Evolutionary conservation across 2,797 vertebrate species (phyloP).

Genomic region (Peromyscus eremicus): DNA sequence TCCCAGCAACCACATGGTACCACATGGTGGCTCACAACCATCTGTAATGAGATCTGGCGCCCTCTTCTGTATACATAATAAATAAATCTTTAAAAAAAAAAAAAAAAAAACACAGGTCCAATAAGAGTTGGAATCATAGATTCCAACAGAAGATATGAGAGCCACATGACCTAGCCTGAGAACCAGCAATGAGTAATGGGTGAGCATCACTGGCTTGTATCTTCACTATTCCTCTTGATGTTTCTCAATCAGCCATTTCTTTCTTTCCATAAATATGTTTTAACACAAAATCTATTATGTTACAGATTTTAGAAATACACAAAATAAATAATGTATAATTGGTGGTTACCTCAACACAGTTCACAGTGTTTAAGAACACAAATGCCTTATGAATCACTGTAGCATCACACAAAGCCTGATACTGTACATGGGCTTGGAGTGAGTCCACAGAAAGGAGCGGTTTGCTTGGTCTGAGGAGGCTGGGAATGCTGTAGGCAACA

Average conservation of each 20-base stretch:
- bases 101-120: background rate
- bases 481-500: background rate
- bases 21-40: too few relatives aligned
- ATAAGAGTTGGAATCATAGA: background rate
- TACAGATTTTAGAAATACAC: background rate
- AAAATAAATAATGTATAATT: background rate
- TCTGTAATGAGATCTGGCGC: too few relatives aligned
- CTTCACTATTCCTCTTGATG: background rate
- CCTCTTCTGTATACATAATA: too few relatives aligned
- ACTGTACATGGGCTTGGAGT: too few relatives aligned
- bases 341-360: background rate
- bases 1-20: too few relatives aligned
- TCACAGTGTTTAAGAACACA: background rate
- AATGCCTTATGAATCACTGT: background rate
- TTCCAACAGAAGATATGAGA: background rate
- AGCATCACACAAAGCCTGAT: background rate
- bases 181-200: background rate
- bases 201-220: background rate
- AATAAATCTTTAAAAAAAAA: too few relatives aligned
- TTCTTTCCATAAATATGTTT: background rate
- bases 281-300: background rate
- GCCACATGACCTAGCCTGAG: background rate
- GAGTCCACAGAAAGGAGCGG: background rate
- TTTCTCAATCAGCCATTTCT: background rate
- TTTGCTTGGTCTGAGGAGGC: too few relatives aligned